Conservation (phyloP, 2,113 vertebrate genomes). For the Apteryx mantelli region DNA sequence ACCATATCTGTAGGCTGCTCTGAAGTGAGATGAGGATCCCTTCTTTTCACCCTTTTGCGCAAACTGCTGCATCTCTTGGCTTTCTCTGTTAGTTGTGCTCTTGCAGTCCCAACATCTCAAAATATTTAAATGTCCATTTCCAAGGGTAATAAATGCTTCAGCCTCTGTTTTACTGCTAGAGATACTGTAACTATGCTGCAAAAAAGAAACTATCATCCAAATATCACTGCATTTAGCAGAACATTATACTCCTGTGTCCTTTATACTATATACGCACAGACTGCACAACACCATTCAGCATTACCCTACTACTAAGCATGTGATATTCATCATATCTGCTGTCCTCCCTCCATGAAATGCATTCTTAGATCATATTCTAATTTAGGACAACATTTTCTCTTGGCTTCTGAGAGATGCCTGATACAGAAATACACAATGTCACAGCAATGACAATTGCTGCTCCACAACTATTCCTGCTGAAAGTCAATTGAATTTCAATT, state of each 20-base stretch:
- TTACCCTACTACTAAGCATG: not conserved
- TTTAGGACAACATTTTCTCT: constrained; percentile 25
- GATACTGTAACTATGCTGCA: not conserved
- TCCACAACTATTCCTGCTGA: constrained; percentile 59
- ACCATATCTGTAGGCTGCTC: too few species aligned
- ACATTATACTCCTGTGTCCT: not conserved
- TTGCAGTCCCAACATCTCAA: not conserved
- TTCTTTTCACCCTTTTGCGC: too few species aligned
- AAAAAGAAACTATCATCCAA: not conserved
- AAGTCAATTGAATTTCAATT: constrained; percentile 78
- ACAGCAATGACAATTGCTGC: constrained; percentile 75
- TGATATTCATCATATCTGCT: not conserved
- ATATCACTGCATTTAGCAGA: not conserved
- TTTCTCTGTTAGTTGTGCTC: too few species aligned
- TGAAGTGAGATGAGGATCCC: too few species aligned
- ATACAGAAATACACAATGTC: constrained; percentile 70
- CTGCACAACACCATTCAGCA: not conserved
- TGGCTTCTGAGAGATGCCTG: constrained; percentile 23
- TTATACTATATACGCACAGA: not conserved
- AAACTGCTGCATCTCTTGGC: too few species aligned
- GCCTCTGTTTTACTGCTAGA: not conserved
- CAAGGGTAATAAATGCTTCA: not conserved
- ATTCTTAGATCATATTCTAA: constrained; percentile 36
- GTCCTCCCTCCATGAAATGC: not conserved
- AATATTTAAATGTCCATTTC: not conserved